phyloP scores from a whole-genome alignment of 2,888 invertebrate species.

The Cantharis flavilabris region DNA sequence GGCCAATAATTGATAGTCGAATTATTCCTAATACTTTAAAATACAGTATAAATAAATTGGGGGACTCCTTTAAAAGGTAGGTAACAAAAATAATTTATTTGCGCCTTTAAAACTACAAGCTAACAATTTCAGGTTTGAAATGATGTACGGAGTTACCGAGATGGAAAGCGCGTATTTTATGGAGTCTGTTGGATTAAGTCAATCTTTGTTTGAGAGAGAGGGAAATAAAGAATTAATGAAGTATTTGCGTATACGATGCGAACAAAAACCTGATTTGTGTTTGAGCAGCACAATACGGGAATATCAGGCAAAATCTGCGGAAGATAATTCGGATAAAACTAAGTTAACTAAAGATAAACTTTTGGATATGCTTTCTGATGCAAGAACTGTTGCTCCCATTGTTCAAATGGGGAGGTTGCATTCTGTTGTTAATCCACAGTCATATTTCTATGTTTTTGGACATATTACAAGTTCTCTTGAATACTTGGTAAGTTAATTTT shows the following conservation, averaged over 20 bases:
- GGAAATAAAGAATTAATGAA: conserved; percentile 76
- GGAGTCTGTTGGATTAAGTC: conserved; percentile 70
- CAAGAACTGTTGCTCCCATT: conserved; percentile 81
- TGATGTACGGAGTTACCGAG: conserved; percentile 85
- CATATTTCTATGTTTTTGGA: conserved; percentile 87
- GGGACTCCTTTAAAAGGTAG: conserved; percentile 76
- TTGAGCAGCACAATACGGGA: conserved; percentile 67
- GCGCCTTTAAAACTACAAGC: background rate
- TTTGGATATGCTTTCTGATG: conserved; percentile 87
- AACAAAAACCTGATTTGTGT: conserved; percentile 73
- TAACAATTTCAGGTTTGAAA: conserved; percentile 68
- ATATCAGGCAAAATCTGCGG: conserved; percentile 51
- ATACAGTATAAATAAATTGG: conserved; percentile 74
- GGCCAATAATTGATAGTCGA: conserved; percentile 85
- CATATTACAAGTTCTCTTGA: conserved; percentile 82
- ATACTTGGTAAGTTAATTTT: conserved; percentile 69
- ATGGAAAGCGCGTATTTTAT: conserved; percentile 79
- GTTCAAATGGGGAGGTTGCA: conserved; percentile 78
- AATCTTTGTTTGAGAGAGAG: conserved; percentile 76
- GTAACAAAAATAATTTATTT: conserved; percentile 31
- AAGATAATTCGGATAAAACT: conserved; percentile 43
- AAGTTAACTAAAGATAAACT: conserved; percentile 68
- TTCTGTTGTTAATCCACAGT: conserved; percentile 73
- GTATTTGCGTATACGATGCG: conserved; percentile 78
- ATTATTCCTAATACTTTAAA: conserved; percentile 83